phyloP scores from a whole-genome alignment of 2,797 vertebrate genomes.

The Odontamblyopus rebecca region DNA sequence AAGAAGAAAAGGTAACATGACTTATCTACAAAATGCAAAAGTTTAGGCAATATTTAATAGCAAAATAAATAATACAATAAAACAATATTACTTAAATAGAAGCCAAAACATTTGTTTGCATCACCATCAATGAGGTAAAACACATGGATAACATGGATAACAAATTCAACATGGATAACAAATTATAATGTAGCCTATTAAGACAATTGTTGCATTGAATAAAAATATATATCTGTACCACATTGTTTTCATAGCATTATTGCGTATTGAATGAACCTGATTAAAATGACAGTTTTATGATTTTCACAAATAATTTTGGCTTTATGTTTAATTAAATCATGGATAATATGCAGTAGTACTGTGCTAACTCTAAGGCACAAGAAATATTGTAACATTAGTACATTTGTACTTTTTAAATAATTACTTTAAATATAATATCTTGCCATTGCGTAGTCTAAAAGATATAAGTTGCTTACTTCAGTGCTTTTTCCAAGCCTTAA shows the following conservation, averaged over 20 bases:
- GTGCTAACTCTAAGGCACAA: constrained; percentile 58
- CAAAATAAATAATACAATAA: neutral
- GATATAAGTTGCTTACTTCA: constrained; percentile 10
- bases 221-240: neutral
- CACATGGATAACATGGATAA: neutral
- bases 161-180: neutral
- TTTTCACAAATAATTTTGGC: neutral
- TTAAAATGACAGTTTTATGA: constrained; percentile 11
- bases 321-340: neutral
- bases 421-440: neutral
- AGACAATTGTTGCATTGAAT: neutral
- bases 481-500: constrained; percentile 32
- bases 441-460: constrained; percentile 3
- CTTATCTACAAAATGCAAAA: neutral
- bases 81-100: neutral
- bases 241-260: constrained; percentile 16
- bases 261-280: constrained; percentile 11
- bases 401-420: neutral
- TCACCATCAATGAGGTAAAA: neutral
- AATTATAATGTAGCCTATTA: neutral
- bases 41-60: neutral
- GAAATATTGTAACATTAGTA: constrained; percentile 25
- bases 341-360: constrained; percentile 13
- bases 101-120: neutral
- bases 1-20: neutral